Percentiles rank a stretch among this genome's conserved stretches.
Conservation (phyloP, 2,888 invertebrate genomes). For the Lepidochitona cinerea region DNA sequence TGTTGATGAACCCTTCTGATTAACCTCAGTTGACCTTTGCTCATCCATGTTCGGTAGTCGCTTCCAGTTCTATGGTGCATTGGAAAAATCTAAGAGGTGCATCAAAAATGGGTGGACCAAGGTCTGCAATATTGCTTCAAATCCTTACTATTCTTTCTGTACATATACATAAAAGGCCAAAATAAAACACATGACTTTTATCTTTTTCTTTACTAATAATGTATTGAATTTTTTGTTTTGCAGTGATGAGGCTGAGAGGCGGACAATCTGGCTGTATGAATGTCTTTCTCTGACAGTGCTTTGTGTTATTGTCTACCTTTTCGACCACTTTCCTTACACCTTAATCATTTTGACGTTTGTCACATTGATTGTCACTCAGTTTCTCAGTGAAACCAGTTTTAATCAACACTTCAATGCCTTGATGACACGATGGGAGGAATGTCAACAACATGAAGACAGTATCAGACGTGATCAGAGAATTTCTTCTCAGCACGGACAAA, state of each 20-base stretch:
- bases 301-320: conserved; percentile 46
- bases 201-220: too few species aligned
- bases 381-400: conserved; percentile 47
- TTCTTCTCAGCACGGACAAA: not conserved
- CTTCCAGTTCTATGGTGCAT: too few species aligned
- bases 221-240: conserved; percentile 26
- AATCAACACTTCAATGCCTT: conserved; percentile 42
- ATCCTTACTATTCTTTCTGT: too few species aligned
- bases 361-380: conserved; percentile 59
- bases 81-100: too few species aligned
- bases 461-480: conserved; percentile 33
- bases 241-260: conserved; percentile 58
- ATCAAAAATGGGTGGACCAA: too few species aligned
- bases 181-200: too few species aligned
- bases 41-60: too few species aligned
- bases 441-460: conserved; percentile 63
- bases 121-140: too few species aligned
- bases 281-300: conserved; percentile 42
- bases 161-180: too few species aligned
- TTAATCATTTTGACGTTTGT: conserved; percentile 44
- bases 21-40: too few species aligned
- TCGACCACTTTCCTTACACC: conserved; percentile 58
- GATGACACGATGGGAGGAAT: conserved; percentile 62
- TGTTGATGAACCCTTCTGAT: too few species aligned
- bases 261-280: conserved; percentile 61